Evolutionary conservation across 2,113 vertebrate species (phyloP).

Genomic region (Mohoua ochrocephala): DNA sequence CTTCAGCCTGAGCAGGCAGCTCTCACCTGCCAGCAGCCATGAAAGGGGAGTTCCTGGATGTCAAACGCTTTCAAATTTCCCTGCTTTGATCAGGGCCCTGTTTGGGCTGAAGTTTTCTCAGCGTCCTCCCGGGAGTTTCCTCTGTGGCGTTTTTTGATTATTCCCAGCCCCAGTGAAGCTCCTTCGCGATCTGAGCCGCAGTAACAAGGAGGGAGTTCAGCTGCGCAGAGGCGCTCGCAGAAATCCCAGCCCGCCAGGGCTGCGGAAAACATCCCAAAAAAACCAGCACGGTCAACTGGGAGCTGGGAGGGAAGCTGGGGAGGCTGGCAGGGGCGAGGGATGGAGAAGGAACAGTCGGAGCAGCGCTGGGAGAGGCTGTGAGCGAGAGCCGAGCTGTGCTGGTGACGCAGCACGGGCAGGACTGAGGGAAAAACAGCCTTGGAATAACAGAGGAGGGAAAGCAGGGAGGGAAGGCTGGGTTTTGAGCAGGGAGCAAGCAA

Average conservation of each 20-base stretch:
- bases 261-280: rapidly evolving
- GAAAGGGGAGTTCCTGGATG: not conserved
- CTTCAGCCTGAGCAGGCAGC: not conserved
- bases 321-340: not conserved
- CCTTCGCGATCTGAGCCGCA: not conserved
- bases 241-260: not conserved
- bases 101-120: not conserved
- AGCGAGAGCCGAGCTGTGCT: not conserved
- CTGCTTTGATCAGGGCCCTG: not conserved
- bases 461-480: not conserved
- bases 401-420: not conserved
- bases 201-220: not conserved
- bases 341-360: not conserved
- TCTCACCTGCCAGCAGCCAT: not conserved
- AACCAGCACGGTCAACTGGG: too few species aligned
- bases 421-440: not conserved
- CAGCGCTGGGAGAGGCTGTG: rapidly evolving
- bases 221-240: not conserved
- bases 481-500: not conserved
- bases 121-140: not conserved
- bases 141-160: not conserved
- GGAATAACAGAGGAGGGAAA: not conserved
- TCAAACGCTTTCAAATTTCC: not conserved
- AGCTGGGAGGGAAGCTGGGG: not conserved
- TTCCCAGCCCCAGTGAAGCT: not conserved